These are phyloP conservation scores for Rhabdornis inornatus DNA, from an alignment of 2,113 vertebrate genomes.

Conservation along the genomic window DNA sequence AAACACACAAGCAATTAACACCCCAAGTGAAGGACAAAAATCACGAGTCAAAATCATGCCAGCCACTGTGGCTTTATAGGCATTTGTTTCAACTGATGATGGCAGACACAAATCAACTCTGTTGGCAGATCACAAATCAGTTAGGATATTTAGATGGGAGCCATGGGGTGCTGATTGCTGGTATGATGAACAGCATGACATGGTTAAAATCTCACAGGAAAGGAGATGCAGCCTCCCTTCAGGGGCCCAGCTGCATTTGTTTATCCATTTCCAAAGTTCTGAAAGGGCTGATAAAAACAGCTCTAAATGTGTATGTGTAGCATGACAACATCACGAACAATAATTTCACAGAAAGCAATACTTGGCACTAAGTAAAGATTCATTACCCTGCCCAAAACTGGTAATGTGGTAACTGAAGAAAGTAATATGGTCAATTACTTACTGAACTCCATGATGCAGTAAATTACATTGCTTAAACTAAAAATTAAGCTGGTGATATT, in stretches of 20 bases:
- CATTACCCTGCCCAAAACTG: background rate
- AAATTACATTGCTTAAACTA: constrained; percentile 20
- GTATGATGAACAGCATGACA: background rate
- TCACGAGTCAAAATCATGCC: background rate
- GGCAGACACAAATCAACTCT: background rate
- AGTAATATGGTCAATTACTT: background rate
- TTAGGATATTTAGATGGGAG: background rate
- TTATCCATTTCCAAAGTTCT: background rate
- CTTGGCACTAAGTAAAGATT: background rate
- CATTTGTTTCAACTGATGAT: background rate
- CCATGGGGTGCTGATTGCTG: background rate
- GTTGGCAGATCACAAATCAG: background rate
- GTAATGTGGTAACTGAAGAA: background rate
- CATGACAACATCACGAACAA: background rate
- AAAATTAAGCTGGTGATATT: constrained; percentile 1
- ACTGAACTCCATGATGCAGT: background rate
- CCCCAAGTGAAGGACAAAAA: background rate
- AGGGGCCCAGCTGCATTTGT: background rate
- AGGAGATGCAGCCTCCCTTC: background rate
- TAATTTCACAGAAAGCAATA: background rate
- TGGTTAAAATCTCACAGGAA: background rate
- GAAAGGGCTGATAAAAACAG: background rate
- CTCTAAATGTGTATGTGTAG: background rate
- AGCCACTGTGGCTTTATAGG: background rate
- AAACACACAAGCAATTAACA: background rate